phyloP scores from a whole-genome alignment of 2,888 invertebrate species.

The Pristionchus mayeri region DNA sequence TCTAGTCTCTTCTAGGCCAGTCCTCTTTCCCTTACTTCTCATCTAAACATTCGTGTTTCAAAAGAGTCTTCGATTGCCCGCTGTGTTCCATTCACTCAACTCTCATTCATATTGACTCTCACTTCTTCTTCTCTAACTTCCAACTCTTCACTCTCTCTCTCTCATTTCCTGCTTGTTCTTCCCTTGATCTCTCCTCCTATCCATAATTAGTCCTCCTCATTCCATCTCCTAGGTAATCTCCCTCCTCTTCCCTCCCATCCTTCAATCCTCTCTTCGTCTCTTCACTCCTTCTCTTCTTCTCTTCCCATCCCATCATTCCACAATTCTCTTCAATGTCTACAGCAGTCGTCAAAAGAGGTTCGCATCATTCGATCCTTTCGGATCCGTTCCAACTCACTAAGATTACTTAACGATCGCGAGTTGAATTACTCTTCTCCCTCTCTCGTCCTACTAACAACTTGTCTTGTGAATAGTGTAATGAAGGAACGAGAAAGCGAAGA shows the following conservation, averaged over 20 bases:
- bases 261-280: neutral
- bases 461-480: conserved; percentile 28
- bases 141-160: neutral
- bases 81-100: neutral
- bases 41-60: conserved; percentile 26
- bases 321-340: conserved; percentile 10
- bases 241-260: neutral
- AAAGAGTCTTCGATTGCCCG: conserved; percentile 1
- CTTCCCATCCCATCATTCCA: neutral
- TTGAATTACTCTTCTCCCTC: neutral
- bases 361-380: neutral
- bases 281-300: neutral
- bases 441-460: conserved; percentile 21
- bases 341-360: conserved; percentile 44
- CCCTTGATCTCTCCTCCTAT: neutral
- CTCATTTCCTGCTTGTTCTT: conserved; percentile 9
- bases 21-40: conserved; percentile 3
- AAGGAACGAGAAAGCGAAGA: neutral
- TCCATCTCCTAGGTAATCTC: neutral
- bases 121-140: neutral
- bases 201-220: neutral
- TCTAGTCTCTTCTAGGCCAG: conserved; percentile 20
- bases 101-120: neutral
- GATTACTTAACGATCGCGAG: conserved; percentile 14
- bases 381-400: neutral